Evolutionary conservation across 2,113 vertebrate genomes (phyloP).

Genomic region (Melospiza georgiana): DNA sequence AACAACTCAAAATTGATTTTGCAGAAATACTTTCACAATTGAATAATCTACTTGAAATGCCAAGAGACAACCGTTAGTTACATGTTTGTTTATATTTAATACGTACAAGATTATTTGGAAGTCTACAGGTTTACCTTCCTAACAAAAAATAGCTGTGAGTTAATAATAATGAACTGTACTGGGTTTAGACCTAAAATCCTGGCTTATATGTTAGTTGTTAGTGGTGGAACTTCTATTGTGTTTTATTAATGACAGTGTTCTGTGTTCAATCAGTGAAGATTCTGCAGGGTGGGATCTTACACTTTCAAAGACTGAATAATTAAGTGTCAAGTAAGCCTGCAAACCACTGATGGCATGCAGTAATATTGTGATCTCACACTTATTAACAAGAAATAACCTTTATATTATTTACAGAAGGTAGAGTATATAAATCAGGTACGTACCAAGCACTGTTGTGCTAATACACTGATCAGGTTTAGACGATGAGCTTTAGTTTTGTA

Average conservation of each 20-base stretch:
- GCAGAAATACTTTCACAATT: constrained; percentile 31
- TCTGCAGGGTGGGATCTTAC: constrained; percentile 79
- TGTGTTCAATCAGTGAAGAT: constrained; percentile 71
- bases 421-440: constrained; percentile 80
- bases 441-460: constrained; percentile 76
- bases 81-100: constrained; percentile 66
- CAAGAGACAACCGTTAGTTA: constrained; percentile 28
- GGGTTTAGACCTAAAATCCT: constrained; percentile 60
- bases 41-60: constrained; percentile 62
- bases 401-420: constrained; percentile 74
- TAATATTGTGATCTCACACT: constrained; percentile 59
- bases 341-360: constrained; percentile 50
- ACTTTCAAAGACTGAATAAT: constrained; percentile 68
- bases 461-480: constrained; percentile 77
- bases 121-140: constrained; percentile 63
- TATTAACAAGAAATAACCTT: constrained; percentile 70
- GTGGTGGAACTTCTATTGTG: constrained; percentile 59
- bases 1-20: constrained; percentile 55
- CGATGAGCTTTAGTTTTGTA: constrained; percentile 70
- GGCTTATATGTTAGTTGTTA: constrained; percentile 63
- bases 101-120: constrained; percentile 36
- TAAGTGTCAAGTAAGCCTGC: constrained; percentile 56
- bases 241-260: constrained; percentile 73
- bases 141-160: constrained; percentile 68
- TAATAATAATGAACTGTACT: constrained; percentile 57